A percentile compares a stretch with the other conserved stretches of the same genome.
Evolutionary conservation across 2,113 vertebrate genomes (phyloP).

Genomic region (Xyliphius kryptos): DNA sequence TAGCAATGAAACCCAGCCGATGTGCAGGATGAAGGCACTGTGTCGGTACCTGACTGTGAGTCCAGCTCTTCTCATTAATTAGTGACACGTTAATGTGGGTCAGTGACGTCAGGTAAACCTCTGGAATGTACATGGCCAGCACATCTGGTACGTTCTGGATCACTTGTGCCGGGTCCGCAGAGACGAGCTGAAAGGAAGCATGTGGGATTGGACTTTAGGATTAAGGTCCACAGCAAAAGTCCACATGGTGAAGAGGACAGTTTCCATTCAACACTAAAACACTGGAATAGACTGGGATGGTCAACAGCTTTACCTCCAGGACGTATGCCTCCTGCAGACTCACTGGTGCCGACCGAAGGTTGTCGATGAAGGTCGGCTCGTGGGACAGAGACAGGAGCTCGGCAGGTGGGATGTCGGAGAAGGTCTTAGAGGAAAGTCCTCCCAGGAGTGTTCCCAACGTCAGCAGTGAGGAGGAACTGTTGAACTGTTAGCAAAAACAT

Average conservation of each 20-base stretch:
- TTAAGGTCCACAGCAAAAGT: not conserved
- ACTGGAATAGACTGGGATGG: not conserved
- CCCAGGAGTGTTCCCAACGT: conserved; percentile 47
- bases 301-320: conserved; percentile 35
- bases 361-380: conserved; percentile 43
- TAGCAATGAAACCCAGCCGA: not conserved
- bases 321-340: conserved; percentile 46
- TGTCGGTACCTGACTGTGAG: conserved; percentile 29
- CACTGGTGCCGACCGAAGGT: conserved; percentile 40
- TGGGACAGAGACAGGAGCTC: conserved; percentile 27
- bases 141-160: conserved; percentile 31
- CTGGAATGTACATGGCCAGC: conserved; percentile 24
- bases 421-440: conserved; percentile 39
- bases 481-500: conserved; percentile 39
- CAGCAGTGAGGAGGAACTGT: conserved; percentile 28
- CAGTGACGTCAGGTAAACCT: not conserved
- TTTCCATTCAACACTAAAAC: not conserved
- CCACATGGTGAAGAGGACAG: not conserved
- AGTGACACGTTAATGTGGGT: not conserved
- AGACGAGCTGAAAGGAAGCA: conserved; percentile 21
- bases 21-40: not conserved
- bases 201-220: not conserved
- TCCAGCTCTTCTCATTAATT: conserved; percentile 33
- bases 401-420: conserved; percentile 28
- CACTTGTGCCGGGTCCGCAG: conserved; percentile 8